A percentile compares a stretch with the other conserved stretches of the same genome.
Evolutionary conservation across 1,140 invertebrate species (phyloP).

Genomic region (Capitella teleta): DNA sequence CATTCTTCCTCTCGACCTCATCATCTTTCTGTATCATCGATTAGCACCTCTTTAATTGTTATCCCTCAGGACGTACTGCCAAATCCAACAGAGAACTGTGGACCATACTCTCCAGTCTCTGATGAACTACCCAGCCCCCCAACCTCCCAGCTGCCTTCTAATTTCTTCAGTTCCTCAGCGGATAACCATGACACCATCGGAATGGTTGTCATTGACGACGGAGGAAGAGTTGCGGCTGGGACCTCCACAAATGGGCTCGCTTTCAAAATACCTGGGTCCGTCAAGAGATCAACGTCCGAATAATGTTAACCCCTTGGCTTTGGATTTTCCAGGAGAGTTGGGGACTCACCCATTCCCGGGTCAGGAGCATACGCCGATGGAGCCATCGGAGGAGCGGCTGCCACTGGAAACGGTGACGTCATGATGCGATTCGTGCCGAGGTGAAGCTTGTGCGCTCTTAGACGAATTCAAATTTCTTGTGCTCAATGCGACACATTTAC

Average conservation of each 20-base stretch:
- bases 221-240: constrained; percentile 73
- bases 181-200: constrained; percentile 89
- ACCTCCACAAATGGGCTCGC: constrained; percentile 91
- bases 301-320: too few relatives aligned
- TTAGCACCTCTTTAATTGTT: too few relatives aligned
- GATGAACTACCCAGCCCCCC: too few relatives aligned
- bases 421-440: constrained; percentile 91
- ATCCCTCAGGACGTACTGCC: constrained; percentile 87
- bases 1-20: too few relatives aligned
- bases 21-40: too few relatives aligned
- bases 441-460: too few relatives aligned
- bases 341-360: constrained; percentile 89
- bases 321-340: constrained; percentile 55
- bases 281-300: too few relatives aligned
- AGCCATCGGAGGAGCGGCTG: constrained; percentile 76
- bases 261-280: constrained; percentile 84
- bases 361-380: constrained; percentile 88
- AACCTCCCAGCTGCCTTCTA: too few relatives aligned
- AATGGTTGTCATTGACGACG: constrained; percentile 76
- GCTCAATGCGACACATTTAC: too few relatives aligned
- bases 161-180: constrained; percentile 22
- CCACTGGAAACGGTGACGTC: constrained; percentile 91
- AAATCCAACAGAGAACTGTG: constrained; percentile 70
- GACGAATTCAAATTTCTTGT: too few relatives aligned
- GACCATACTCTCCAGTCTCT: constrained; percentile 65